Evolutionary conservation across 2,888 invertebrate genomes (phyloP), one percentile per base, ranked within the genome.

Genomic region (Dilophus febrilis): DNA sequence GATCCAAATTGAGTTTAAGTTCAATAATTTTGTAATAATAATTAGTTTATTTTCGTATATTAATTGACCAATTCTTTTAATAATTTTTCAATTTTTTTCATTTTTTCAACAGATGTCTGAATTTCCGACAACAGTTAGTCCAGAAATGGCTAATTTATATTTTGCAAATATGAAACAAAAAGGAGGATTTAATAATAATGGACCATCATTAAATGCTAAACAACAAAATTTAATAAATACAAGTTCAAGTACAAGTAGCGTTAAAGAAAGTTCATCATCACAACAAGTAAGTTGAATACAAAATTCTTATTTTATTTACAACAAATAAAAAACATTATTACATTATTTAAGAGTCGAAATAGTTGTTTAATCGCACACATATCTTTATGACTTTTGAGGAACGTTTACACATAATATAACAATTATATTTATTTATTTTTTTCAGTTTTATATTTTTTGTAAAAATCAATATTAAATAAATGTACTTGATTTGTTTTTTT

Each of bases 81-180:
- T n/a, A n/a, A n/a, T n/a, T n/a, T n/a, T n/a, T n/a, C n/a, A n/a
- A n/a, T n/a, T n/a, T n/a, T n/a, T n/a, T n/a, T n/a, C n/a, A n/a
- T n/a, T n/a, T n/a, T n/a, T n/a, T n/a, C 49, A 51, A 4, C 48
- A 63, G 62, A 63, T 63, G 62, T 56, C 61, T 48, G 63, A 63
- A 52, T 60, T 63, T 51, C 60, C 63, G 50, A 56, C 56, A 44
- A 58, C 55, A 46, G 50, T 58, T 44, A 59, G 57, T 51, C 61
- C 61, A 43, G 74, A 78, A 50, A 64, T 74, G 65, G 70, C 74
- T 49, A 68, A 75, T 55, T 71, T 77, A 54, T 22, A 22, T 22
- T 76, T 79, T 70, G 78, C 78, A 63, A 77, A 74, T 61, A 77
- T 77, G 56, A 78, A 77, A 58, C 73, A 72, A 59, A 74, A 69